phyloP scores from a whole-genome alignment of 2,797 vertebrate species.

The Champsocephalus esox region DNA sequence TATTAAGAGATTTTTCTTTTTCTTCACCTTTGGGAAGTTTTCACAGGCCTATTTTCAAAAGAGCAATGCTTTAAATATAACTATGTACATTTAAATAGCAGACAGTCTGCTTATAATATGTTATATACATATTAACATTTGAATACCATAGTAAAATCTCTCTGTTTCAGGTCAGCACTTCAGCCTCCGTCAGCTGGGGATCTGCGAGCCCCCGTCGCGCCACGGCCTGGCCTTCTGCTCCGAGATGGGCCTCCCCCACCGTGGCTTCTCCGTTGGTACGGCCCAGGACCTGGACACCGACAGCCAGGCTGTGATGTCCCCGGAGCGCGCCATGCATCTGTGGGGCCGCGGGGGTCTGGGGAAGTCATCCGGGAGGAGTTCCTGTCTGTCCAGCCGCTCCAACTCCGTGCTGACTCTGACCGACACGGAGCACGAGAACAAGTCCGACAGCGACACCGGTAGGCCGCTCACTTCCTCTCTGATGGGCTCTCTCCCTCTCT shows the following conservation, averaged over 20 bases:
- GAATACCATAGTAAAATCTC: background rate
- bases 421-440: constrained; percentile 98
- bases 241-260: constrained; percentile 96
- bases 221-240: constrained; percentile 95
- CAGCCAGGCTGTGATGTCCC: constrained; percentile 95
- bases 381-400: constrained; percentile 97
- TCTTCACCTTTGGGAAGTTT: background rate
- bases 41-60: background rate
- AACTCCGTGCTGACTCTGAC: constrained; percentile 98
- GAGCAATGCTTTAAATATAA: background rate
- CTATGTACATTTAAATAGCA: background rate
- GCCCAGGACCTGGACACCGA: constrained; percentile 92
- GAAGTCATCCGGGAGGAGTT: constrained; percentile 86
- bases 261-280: constrained; percentile 93
- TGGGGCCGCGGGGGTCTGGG: constrained; percentile 92
- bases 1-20: background rate
- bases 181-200: constrained; percentile 96
- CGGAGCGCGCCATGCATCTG: constrained; percentile 96
- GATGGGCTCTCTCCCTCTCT: background rate
- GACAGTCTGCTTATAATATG: background rate
- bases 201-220: constrained; percentile 95
- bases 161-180: constrained; percentile 92
- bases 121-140: background rate
- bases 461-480: constrained; percentile 61
- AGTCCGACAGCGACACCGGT: constrained; percentile 98